A percentile compares a stretch with the other conserved stretches of the same genome.
phyloP scores from a whole-genome alignment of 2,113 vertebrate genomes.

The Myrmecophaga tridactyla region DNA sequence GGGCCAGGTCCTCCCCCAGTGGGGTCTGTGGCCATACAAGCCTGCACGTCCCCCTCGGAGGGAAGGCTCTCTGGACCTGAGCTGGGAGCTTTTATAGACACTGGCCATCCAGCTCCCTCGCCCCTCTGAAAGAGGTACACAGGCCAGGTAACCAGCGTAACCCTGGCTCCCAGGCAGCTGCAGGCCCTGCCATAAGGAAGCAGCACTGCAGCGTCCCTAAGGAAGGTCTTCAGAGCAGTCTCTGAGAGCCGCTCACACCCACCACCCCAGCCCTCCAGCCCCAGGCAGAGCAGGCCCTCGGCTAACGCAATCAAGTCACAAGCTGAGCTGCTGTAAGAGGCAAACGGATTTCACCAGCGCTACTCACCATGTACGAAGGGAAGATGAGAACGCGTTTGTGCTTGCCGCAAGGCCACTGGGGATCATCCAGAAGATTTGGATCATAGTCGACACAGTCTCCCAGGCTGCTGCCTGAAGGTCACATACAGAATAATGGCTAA shows the following conservation, averaged over 20 bases:
- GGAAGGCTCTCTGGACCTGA: neutral
- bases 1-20: neutral
- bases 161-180: fast-evolving
- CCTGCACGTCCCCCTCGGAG: neutral
- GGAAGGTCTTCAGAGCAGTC: neutral
- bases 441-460: slow-evolving; percentile 94
- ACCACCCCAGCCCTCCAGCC: neutral
- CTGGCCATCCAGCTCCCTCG: neutral
- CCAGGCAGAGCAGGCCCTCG: neutral
- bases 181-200: neutral
- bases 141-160: neutral
- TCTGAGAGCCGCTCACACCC: neutral
- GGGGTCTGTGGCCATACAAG: no score
- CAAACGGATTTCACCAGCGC: fast-evolving
- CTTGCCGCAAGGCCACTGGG: slow-evolving; percentile 99
- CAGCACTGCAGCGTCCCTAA: fast-evolving
- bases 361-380: slow-evolving; percentile 97
- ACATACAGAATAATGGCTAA: slow-evolving; percentile 7
- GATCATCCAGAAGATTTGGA: slow-evolving; percentile 98
- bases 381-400: slow-evolving; percentile 98
- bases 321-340: neutral
- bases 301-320: neutral
- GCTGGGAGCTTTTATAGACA: neutral
- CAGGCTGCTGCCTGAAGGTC: slow-evolving; percentile 90
- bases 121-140: fast-evolving